Conservation (phyloP, 2,888 invertebrate species). For the Lepetodrilus schrolli region DNA sequence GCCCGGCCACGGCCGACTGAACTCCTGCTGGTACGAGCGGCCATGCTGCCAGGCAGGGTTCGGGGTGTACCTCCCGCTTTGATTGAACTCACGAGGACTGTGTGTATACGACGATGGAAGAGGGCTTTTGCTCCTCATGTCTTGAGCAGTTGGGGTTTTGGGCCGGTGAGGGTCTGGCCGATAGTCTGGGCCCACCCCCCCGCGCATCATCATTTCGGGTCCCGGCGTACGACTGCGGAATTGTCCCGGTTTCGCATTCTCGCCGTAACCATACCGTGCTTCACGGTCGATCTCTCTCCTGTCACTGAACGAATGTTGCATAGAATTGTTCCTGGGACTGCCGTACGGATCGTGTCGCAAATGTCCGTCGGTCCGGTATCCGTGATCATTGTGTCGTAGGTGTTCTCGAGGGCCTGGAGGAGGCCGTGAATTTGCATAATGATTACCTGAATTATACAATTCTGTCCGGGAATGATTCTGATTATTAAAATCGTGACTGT, state of each 20-base stretch:
- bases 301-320: conserved; percentile 49
- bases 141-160: conserved; percentile 70
- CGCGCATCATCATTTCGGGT: conserved; percentile 72
- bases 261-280: conserved; percentile 35
- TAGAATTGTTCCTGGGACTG: conserved; percentile 43
- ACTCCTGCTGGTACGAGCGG: conserved; percentile 39
- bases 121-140: conserved; percentile 74
- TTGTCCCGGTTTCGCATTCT: conserved; percentile 61
- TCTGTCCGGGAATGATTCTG: conserved; percentile 52
- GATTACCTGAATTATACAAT: conserved; percentile 41
- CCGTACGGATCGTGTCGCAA: conserved; percentile 32
- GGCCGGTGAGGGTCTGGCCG: conserved; percentile 62
- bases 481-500: conserved; percentile 42
- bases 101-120: conserved; percentile 51
- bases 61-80: conserved; percentile 45
- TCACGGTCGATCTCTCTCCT: conserved; percentile 42
- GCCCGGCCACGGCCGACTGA: conserved; percentile 40
- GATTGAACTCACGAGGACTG: conserved; percentile 36
- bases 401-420: conserved; percentile 62
- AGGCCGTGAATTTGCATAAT: conserved; percentile 49
- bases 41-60: conserved; percentile 48
- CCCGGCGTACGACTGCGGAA: conserved; percentile 75
- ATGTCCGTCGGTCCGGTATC: conserved; percentile 27
- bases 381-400: conserved; percentile 38
- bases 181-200: conserved; percentile 59